Conservation (phyloP, 2,113 vertebrate species). For the Motacilla alba region DNA sequence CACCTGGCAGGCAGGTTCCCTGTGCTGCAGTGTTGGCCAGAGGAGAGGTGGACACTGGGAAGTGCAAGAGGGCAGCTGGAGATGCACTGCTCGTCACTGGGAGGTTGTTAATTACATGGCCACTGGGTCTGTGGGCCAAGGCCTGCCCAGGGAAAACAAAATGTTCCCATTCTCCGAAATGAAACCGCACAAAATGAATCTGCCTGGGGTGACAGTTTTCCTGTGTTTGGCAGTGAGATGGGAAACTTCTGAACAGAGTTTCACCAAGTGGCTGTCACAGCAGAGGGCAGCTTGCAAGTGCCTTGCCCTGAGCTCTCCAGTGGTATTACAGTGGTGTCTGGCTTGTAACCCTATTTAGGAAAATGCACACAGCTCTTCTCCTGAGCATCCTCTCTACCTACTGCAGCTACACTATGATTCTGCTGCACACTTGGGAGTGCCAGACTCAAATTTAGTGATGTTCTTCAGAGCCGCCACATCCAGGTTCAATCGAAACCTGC, state of each 20-base stretch:
- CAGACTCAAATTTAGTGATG: background rate
- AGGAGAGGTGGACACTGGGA: background rate
- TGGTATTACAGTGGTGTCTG: background rate
- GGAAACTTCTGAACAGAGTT: background rate
- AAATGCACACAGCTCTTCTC: background rate
- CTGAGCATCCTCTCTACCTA: background rate
- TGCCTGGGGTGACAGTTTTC: background rate
- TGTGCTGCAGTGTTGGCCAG: rapidly evolving
- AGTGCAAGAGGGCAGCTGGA: background rate
- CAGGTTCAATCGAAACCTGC: rapidly evolving
- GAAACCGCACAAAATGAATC: background rate
- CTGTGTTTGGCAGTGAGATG: background rate
- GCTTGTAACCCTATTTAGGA: background rate
- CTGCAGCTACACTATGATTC: background rate
- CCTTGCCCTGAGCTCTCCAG: background rate
- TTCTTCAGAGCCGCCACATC: background rate
- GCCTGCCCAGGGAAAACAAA: background rate
- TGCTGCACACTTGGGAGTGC: background rate
- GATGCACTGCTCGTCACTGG: background rate
- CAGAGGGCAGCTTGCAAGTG: background rate
- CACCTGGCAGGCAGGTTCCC: background rate
- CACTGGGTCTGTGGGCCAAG: background rate
- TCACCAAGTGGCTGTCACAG: background rate
- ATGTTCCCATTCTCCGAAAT: background rate
- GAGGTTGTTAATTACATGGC: background rate